These are phyloP conservation scores for Cricetomys ansorgei DNA, from an alignment of 2,113 vertebrate genomes.

Conservation along the genomic window DNA sequence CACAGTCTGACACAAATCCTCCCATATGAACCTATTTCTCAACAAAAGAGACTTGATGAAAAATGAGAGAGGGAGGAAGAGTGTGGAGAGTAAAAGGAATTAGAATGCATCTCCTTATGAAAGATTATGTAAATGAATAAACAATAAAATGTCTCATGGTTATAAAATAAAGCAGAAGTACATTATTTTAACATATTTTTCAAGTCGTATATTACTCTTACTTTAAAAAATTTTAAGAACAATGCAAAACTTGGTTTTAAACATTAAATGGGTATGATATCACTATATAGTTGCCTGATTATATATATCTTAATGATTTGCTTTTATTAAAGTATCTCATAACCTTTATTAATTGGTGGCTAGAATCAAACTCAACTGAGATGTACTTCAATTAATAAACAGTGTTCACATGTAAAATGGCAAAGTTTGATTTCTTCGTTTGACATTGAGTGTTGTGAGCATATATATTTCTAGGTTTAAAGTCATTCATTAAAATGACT, in stretches of 20 bases:
- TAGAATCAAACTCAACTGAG: neutral
- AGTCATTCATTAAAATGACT: constrained; percentile 13
- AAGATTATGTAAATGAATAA: neutral
- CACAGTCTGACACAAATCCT: neutral
- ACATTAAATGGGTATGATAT: neutral
- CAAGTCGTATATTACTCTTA: neutral
- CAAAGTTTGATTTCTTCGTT: neutral
- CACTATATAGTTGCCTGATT: neutral
- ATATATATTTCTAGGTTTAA: neutral
- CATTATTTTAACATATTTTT: neutral
- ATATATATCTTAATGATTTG: neutral
- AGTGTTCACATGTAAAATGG: neutral
- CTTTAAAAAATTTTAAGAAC: neutral
- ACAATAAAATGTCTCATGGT: neutral
- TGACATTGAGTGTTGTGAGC: neutral
- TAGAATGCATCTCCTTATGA: neutral
- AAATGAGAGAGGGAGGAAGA: no score
- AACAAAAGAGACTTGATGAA: neutral
- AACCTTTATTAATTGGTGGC: neutral
- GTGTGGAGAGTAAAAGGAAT: neutral
- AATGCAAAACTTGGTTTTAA: neutral
- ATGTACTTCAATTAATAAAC: neutral
- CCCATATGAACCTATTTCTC: neutral
- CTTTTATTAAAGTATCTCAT: neutral
- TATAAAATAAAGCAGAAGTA: neutral